Evolutionary conservation across 2,797 vertebrate species (phyloP).

Genomic region (Falco cherrug): DNA sequence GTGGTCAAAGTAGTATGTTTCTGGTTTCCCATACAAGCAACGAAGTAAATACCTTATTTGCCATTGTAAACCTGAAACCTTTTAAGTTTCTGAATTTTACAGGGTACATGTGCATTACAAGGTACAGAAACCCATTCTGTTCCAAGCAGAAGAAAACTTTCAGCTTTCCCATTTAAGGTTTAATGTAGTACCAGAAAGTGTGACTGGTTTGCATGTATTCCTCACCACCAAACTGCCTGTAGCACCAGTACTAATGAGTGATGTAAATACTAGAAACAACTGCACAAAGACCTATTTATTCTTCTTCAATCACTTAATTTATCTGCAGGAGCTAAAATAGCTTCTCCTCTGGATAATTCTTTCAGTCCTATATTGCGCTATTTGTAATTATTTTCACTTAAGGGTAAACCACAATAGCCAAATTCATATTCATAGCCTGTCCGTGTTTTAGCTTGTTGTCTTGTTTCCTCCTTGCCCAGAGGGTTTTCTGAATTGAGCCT

Average conservation of each 20-base stretch:
- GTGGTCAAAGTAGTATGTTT: neutral
- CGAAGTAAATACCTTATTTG: neutral
- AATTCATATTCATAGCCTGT: neutral
- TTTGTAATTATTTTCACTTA: conserved; percentile 7
- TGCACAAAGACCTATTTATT: neutral
- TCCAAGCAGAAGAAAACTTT: neutral
- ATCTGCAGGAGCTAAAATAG: neutral
- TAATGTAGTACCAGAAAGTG: neutral
- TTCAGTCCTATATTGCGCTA: neutral
- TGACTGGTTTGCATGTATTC: neutral
- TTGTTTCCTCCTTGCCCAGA: neutral
- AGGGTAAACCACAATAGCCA: neutral
- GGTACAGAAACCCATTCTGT: neutral
- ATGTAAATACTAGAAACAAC: neutral
- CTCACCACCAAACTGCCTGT: accelerated
- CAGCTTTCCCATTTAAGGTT: neutral
- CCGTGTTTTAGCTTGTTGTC: neutral
- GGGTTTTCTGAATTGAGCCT: neutral
- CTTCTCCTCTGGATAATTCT: neutral
- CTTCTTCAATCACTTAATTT: neutral
- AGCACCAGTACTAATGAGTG: neutral
- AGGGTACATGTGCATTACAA: too few relatives aligned
- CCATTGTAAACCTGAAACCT: neutral
- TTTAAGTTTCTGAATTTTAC: neutral
- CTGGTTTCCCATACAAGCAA: neutral